Percentiles rank a stretch among this genome's conserved stretches.
phyloP scores from a whole-genome alignment of 2,888 invertebrate species.

The Abrostola triplasia region DNA sequence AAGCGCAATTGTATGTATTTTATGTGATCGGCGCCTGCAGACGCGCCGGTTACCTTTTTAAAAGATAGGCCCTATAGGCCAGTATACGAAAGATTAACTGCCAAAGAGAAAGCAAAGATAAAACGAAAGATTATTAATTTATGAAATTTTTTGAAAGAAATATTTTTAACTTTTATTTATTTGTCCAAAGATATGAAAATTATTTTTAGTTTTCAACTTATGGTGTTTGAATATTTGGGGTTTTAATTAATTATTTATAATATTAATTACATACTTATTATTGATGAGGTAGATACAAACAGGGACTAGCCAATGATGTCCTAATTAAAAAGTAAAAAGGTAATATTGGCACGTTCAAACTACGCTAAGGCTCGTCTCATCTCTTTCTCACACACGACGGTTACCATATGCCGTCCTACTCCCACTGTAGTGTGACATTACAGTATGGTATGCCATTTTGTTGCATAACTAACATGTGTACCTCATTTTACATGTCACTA shows the following conservation, averaged over 20 bases:
- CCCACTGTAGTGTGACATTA: too few species aligned
- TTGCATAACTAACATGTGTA: too few species aligned
- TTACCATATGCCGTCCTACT: too few species aligned
- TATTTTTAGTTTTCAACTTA: conserved; percentile 15
- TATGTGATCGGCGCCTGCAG: conserved; percentile 39
- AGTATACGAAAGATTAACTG: conserved; percentile 67
- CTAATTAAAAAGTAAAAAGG: too few species aligned
- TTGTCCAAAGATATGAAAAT: conserved; percentile 44
- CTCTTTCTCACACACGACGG: too few species aligned
- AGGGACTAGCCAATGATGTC: too few species aligned
- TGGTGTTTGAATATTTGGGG: conserved; percentile 24
- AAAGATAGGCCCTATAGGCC: conserved; percentile 50
- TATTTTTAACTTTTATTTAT: conserved; percentile 48
- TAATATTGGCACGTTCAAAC: too few species aligned
- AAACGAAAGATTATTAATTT: conserved; percentile 42
- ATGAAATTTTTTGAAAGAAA: conserved; percentile 26
- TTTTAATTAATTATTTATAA: background rate
- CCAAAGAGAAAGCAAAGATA: conserved; percentile 73
- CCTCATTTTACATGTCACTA: too few species aligned
- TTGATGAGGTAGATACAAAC: too few species aligned
- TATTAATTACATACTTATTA: background rate
- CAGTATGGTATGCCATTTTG: too few species aligned
- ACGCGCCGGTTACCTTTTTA: conserved; percentile 20
- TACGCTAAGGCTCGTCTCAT: too few species aligned
- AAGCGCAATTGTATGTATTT: conserved; percentile 42